Evolutionary conservation across 2,797 vertebrate genomes (phyloP).

Genomic region (Lemur catta): DNA sequence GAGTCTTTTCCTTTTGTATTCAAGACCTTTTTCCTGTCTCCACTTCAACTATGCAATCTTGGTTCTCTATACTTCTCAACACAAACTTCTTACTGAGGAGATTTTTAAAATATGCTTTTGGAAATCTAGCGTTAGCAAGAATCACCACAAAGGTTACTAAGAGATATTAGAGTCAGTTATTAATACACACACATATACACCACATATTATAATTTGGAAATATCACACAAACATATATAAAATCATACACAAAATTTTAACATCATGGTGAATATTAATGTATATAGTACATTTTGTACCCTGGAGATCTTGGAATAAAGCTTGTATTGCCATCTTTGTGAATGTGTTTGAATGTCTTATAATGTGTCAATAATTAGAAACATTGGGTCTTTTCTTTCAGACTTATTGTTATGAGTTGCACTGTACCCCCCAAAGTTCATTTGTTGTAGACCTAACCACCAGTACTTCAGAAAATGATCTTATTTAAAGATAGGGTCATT

Average conservation of each 20-base stretch:
- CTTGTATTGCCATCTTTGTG: background rate
- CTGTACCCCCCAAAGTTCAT: background rate
- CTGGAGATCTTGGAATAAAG: background rate
- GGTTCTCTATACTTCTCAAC: background rate
- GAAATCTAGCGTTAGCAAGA: background rate
- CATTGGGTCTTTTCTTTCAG: background rate
- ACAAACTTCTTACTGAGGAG: background rate
- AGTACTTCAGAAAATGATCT: background rate
- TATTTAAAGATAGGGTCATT: background rate
- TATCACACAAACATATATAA: background rate
- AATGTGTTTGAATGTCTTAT: background rate
- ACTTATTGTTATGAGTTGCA: background rate
- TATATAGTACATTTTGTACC: background rate
- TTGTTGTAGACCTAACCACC: background rate
- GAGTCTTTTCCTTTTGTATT: slow-evolving; percentile 23
- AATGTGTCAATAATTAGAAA: background rate
- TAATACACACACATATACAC: background rate
- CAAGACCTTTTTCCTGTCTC: background rate
- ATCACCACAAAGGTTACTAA: background rate
- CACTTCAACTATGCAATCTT: background rate
- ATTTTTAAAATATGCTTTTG: slow-evolving; percentile 11
- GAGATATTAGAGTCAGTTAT: background rate
- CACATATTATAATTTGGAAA: background rate
- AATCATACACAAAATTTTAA: background rate
- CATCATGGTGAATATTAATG: background rate